Base-by-base conservation (phyloP, 2,888 invertebrate species). In the Drosophila merina region DNA sequence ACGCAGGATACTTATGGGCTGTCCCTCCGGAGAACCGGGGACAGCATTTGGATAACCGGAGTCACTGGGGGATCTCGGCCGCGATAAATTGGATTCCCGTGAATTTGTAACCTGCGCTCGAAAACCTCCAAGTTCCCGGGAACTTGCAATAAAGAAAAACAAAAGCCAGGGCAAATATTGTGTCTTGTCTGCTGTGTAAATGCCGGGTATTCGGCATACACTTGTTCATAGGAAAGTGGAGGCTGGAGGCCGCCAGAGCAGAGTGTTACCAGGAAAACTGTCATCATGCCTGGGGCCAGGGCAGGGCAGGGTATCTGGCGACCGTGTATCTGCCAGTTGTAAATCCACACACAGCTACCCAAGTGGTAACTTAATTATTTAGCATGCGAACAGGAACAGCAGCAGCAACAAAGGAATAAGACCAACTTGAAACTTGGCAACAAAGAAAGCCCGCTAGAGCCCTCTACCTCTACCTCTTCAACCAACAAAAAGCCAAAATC, bases 361-460 rank as follows among this genome's bases (percentile, higher is more conserved):
- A 86, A 85, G 84, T 85, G 84, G 79, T 85, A 85, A 85, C 86
- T 85, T 85, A 85, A 85, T 85, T 85, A 85, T 85, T 86, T 79
- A 86, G 84, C 83, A 81, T 75, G 77, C 76, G 74, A 81, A 73
- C 60, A 76, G 67, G 72, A 74, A 69, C 74, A 57, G 51, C 58
- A 20, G 20, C 20, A 48, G 40, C 57, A 58, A 52, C 66, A 57
- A 64, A 64, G 64, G 50, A 55, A 56, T 12, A 50, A 60, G 54
- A 70, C 60, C 73, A 60, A 74, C 66, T 71, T 57, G 36, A 59
- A 76, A 79, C 59, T 77, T 76, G 74, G 74, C 75, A 83, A 83
- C 83, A 83, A 83, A 83, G 85, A 80, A 83, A 78, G 67, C 75
- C 69, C 66, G 80, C 55, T 48, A 48, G 48, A 58, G 14, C 48